phyloP scores from a whole-genome alignment of 2,113 vertebrate species.

The Haliaeetus leucogaster region DNA sequence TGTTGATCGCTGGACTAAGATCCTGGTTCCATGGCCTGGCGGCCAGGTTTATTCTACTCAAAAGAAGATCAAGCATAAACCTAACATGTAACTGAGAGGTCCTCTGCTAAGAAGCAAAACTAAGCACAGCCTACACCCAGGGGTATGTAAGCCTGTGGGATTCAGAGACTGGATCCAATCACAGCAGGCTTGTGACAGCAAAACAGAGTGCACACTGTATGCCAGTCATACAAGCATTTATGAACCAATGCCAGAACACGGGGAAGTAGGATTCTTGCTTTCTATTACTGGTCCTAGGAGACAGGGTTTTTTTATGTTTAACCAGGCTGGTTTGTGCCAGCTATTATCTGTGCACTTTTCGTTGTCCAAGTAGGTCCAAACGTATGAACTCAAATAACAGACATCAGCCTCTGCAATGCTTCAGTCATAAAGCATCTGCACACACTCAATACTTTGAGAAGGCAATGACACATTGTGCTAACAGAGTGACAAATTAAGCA shows the following conservation, averaged over 20 bases:
- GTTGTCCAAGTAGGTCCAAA: background rate
- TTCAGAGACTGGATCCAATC: background rate
- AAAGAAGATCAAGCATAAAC: background rate
- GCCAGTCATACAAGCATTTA: background rate
- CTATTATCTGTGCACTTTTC: background rate
- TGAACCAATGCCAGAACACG: background rate
- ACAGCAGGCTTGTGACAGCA: background rate
- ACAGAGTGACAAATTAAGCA: background rate
- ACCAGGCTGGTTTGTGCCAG: background rate
- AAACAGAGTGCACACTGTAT: fast-evolving
- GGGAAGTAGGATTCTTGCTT: background rate
- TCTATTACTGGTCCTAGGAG: background rate
- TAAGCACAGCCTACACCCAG: background rate
- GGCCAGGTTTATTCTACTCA: background rate
- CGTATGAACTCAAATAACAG: background rate
- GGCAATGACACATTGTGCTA: background rate
- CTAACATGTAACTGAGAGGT: background rate
- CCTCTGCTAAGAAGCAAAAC: background rate
- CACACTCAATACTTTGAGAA: background rate
- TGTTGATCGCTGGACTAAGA: background rate
- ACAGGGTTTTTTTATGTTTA: background rate
- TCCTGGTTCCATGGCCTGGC: background rate
- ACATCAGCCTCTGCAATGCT: background rate
- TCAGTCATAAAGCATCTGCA: background rate
- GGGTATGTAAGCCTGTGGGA: background rate